These are phyloP conservation scores for Ypsolopha sequella DNA, from an alignment of 2,888 invertebrate genomes.

Conservation along the genomic window DNA sequence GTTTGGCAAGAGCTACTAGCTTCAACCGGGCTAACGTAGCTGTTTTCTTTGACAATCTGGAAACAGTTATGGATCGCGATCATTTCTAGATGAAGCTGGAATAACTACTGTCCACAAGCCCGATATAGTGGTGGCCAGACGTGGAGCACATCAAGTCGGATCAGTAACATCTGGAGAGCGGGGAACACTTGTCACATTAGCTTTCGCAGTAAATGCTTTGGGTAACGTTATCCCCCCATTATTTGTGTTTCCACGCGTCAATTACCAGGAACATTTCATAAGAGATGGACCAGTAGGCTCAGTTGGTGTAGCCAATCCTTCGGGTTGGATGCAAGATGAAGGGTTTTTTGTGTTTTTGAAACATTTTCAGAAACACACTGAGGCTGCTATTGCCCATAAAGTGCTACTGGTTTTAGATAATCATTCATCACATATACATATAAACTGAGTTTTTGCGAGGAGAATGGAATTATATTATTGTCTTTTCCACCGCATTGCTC, in stretches of 20 bases:
- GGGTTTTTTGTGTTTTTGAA: conserved; percentile 18
- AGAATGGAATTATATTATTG: neutral
- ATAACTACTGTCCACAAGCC: conserved; percentile 7
- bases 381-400: conserved; percentile 10
- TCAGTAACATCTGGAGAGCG: conserved; percentile 6
- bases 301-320: conserved; percentile 12
- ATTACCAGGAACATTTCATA: conserved; percentile 17
- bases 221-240: conserved; percentile 22
- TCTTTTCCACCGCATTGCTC: neutral
- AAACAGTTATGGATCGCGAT: conserved; percentile 13
- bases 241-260: conserved; percentile 19
- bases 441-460: neutral
- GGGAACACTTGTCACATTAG: conserved; percentile 6
- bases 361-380: conserved; percentile 16
- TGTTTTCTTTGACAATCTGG: conserved; percentile 15
- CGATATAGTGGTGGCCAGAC: conserved; percentile 3
- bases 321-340: conserved; percentile 11
- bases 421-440: conserved; percentile 17
- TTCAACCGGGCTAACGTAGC: conserved; percentile 17
- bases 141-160: conserved; percentile 3
- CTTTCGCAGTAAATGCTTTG: conserved; percentile 13
- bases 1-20: conserved; percentile 14
- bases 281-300: conserved; percentile 17
- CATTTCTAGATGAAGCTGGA: conserved; percentile 9
- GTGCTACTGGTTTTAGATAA: conserved; percentile 20